Evolutionary conservation across 2,888 invertebrate genomes (phyloP), one percentile per base, ranked within the genome.

Genomic region (Drosophila kambysellisi): DNA sequence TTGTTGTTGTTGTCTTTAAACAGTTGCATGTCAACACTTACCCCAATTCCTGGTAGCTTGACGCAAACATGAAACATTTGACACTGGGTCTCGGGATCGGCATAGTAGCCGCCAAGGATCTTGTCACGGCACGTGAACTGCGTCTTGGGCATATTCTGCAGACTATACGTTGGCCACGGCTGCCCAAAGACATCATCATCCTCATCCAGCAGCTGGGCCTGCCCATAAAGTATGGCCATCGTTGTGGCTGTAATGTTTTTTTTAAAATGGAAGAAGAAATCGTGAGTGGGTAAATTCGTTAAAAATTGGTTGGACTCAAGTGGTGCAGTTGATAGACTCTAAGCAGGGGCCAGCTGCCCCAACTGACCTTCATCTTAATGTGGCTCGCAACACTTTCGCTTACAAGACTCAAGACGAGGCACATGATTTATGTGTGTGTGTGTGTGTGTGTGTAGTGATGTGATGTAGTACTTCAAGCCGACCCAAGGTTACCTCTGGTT

Each of bases 21-120:
- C 54, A 43, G 46, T 51, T 35, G 41, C 58, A 53, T 48, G 32
- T 17, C 37, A 59, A 52, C 54, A 93, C 94, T 94, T 93, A 95
- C 94, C 88, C 96, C 96, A 56, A 96, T 95, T 81, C 97, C 97
- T 43, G 97, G 96, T 48, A 97, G 96, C 91, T 96, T 96, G 77
- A 97, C 97, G 92, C 98, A 98, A 71, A 97, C 96, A 92, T 97
- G 97, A 94, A 97, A 97, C 94, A 97, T 97, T 92, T 97, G 97
- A 93, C 97, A 97, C 91, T 96, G 96, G 37, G 97, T 96, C 92
- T 97, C 97, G 4, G 96, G 95, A 93, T 97, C 97, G 43, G 97
- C 97, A 92, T 97, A 97, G 93, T 97, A 97, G 50, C 97, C 97
- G 76, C 97, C 97, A 63, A 97, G 95, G 91, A 97, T 97, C 92